These are phyloP conservation scores for Palythoa grandis DNA, from an alignment of 92 coral and sea anemone species.

Conservation along the genomic window DNA sequence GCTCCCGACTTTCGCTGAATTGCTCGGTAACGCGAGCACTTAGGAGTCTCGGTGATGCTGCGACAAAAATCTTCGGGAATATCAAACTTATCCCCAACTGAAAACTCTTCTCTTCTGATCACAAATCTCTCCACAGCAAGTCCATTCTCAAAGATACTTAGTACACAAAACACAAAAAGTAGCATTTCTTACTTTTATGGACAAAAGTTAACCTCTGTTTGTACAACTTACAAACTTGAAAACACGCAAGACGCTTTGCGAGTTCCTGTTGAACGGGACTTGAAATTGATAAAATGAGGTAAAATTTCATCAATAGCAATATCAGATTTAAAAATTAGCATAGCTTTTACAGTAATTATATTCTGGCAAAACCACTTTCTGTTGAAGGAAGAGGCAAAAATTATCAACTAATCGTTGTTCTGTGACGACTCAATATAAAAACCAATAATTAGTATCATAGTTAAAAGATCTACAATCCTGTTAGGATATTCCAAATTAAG, in stretches of 20 bases:
- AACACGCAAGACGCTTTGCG: not conserved
- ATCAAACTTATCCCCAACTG: not conserved
- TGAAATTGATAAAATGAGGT: not conserved
- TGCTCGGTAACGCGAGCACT: slow-evolving; percentile 19
- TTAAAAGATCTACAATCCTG: too few species aligned
- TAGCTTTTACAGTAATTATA: not conserved
- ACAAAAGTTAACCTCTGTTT: not conserved
- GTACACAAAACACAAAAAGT: not conserved
- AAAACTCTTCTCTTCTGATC: not conserved
- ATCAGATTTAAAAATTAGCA: not conserved
- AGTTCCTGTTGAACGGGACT: not conserved
- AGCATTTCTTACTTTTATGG: not conserved
- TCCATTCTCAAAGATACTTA: not conserved
- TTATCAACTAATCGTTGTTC: not conserved
- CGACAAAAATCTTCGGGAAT: slow-evolving; percentile 8
- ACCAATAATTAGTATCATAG: too few species aligned
- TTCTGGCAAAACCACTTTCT: not conserved
- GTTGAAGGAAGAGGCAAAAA: not conserved
- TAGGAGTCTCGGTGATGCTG: slow-evolving; percentile 18
- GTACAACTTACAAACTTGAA: not conserved
- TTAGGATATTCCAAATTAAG: too few species aligned
- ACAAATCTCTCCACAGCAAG: slow-evolving; percentile 1
- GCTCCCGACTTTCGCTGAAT: not conserved
- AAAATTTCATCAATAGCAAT: not conserved
- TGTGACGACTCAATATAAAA: not conserved